Conservation (phyloP, 1,140 invertebrate genomes). For the Chironomus tepperi region DNA sequence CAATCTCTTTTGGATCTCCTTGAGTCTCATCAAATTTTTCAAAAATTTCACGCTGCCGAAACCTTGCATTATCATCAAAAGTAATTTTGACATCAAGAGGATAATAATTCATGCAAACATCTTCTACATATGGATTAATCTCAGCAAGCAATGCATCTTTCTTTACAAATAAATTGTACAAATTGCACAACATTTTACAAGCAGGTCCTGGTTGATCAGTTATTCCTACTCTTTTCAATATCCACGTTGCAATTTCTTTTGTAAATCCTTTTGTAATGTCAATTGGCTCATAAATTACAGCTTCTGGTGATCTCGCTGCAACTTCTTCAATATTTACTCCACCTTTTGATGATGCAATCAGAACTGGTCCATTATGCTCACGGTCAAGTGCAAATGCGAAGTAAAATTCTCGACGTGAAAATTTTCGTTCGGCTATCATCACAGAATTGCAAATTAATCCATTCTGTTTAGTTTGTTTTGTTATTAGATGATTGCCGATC, state of each 20-base stretch:
- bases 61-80: constrained; percentile 27
- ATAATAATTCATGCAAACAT: constrained; percentile 24
- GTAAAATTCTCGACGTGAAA: constrained; percentile 53
- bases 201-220: constrained; percentile 59
- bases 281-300: constrained; percentile 69
- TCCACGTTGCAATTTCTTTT: constrained; percentile 58
- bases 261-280: constrained; percentile 72
- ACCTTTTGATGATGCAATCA: constrained; percentile 51
- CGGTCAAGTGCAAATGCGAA: constrained; percentile 56
- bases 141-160: constrained; percentile 35
- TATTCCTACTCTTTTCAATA: constrained; percentile 70
- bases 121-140: constrained; percentile 26
- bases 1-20: constrained; percentile 24
- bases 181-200: constrained; percentile 64
- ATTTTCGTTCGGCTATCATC: constrained; percentile 53
- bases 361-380: constrained; percentile 43
- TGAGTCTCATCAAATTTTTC: constrained; percentile 11
- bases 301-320: constrained; percentile 48
- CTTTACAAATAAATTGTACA: constrained; percentile 78
- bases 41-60: constrained; percentile 21
- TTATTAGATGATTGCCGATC: constrained; percentile 52
- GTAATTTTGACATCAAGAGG: constrained; percentile 26
- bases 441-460: constrained; percentile 50
- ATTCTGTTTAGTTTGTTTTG: constrained; percentile 54
- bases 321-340: constrained; percentile 58